Conservation (phyloP, 2,888 invertebrate genomes). For the Lottia scabra region DNA sequence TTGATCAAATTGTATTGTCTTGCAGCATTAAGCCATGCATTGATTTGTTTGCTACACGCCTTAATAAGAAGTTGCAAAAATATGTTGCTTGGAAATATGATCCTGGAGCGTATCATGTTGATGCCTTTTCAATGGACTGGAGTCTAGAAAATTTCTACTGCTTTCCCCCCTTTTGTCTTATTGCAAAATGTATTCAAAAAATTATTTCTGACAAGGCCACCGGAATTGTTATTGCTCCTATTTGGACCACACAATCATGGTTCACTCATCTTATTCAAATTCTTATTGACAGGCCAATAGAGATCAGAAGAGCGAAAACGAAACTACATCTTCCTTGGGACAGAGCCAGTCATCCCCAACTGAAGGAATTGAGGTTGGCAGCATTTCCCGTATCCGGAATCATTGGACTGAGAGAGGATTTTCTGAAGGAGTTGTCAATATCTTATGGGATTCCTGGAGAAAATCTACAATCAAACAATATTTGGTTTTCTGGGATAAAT, state of each 20-base stretch:
- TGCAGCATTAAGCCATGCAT: neutral
- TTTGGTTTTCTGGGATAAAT: slow-evolving; percentile 19
- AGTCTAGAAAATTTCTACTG: slow-evolving; percentile 3
- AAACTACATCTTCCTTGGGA: slow-evolving; percentile 17
- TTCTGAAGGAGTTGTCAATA: slow-evolving; percentile 15
- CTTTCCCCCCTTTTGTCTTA: slow-evolving; percentile 36
- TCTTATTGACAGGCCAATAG: slow-evolving; percentile 13
- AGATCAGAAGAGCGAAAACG: slow-evolving; percentile 11
- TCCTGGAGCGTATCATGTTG: slow-evolving; percentile 21
- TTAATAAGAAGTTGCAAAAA: slow-evolving; percentile 14
- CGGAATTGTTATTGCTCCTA: slow-evolving; percentile 23
- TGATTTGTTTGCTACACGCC: slow-evolving; percentile 34
- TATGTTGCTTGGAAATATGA: slow-evolving; percentile 29
- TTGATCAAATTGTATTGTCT: neutral
- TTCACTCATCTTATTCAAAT: slow-evolving; percentile 20
- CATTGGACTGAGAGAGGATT: slow-evolving; percentile 16
- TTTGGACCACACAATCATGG: slow-evolving; percentile 34
- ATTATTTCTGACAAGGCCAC: slow-evolving; percentile 18
- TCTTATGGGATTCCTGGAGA: slow-evolving; percentile 32
- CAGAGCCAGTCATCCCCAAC: neutral
- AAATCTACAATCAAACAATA: slow-evolving; percentile 27
- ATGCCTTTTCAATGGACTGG: slow-evolving; percentile 33
- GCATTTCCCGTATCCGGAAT: slow-evolving; percentile 31
- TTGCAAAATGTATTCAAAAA: slow-evolving; percentile 27
- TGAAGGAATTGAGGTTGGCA: slow-evolving; percentile 25